Percentiles rank a stretch among this genome's conserved stretches.
phyloP scores from a whole-genome alignment of 2,113 vertebrate species.

The Melanerpes aurifrons region DNA sequence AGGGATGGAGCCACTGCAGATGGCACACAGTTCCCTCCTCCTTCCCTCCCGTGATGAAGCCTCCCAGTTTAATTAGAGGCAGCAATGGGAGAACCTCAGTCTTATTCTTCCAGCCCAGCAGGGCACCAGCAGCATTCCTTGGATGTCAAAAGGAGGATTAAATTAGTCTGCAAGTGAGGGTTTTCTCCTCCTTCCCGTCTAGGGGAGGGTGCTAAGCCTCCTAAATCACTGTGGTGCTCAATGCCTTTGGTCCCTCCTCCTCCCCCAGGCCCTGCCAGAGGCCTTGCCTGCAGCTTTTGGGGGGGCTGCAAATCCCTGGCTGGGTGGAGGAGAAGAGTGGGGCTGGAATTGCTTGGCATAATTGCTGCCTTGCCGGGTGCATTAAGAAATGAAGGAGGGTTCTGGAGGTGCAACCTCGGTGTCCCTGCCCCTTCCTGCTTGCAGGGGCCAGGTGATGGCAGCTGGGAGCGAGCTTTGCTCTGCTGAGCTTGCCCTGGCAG shows the following conservation, averaged over 20 bases:
- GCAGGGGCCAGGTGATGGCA: background rate
- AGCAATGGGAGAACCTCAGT: background rate
- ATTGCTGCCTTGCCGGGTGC: background rate
- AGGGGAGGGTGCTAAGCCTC: background rate
- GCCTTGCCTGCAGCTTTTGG: background rate
- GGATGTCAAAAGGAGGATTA: constrained; percentile 45
- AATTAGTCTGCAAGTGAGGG: background rate
- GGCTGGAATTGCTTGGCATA: background rate
- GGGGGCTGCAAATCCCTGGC: background rate
- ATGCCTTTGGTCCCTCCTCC: background rate
- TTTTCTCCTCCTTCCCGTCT: background rate
- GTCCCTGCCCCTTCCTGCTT: background rate
- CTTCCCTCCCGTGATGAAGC: background rate
- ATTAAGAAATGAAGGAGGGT: background rate
- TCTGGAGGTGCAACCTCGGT: accelerated
- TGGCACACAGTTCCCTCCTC: background rate
- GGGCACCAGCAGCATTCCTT: constrained; percentile 16
- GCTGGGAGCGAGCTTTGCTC: background rate
- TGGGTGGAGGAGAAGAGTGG: background rate
- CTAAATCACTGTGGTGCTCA: background rate
- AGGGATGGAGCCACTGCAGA: background rate
- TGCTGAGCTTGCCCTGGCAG: background rate
- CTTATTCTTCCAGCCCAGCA: constrained; percentile 22
- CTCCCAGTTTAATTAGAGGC: constrained; percentile 44
- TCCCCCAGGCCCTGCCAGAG: background rate